phyloP scores from a whole-genome alignment of 2,113 vertebrate genomes.

The Lepidothrix coronata region DNA sequence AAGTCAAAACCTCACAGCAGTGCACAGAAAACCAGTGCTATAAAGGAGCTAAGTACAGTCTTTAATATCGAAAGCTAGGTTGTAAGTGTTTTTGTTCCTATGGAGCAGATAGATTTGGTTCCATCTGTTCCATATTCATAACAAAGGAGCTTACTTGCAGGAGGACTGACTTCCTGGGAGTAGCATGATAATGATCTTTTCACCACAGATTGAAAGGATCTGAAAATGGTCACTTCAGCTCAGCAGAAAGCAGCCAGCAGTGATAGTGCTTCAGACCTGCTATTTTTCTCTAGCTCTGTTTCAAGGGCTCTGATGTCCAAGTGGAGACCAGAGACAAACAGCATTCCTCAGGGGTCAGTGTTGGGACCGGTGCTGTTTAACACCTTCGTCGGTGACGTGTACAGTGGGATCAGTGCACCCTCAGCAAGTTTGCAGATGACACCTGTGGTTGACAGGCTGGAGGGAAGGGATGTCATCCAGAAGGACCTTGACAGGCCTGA shows the following conservation, averaged over 20 bases:
- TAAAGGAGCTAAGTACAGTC: slow-evolving; percentile 81
- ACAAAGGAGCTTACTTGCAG: slow-evolving; percentile 82
- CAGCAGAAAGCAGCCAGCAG: slow-evolving; percentile 47
- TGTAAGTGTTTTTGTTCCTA: slow-evolving; percentile 85
- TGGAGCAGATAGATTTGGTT: slow-evolving; percentile 83
- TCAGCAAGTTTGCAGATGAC: neutral
- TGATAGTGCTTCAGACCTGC: slow-evolving; percentile 33
- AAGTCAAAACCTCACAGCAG: slow-evolving; percentile 83
- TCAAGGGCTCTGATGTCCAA: neutral
- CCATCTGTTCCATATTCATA: slow-evolving; percentile 88
- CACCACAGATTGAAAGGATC: slow-evolving; percentile 73
- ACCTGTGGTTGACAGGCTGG: neutral
- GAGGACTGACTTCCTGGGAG: slow-evolving; percentile 74
- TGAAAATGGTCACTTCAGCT: slow-evolving; percentile 72
- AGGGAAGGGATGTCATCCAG: neutral
- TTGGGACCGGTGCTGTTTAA: neutral
- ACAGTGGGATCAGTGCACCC: neutral
- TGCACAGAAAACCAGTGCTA: slow-evolving; percentile 78
- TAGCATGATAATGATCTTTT: slow-evolving; percentile 80
- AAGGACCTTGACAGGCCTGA: neutral
- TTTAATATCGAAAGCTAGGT: slow-evolving; percentile 79
- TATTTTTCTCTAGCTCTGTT: slow-evolving; percentile 51
- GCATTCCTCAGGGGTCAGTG: neutral
- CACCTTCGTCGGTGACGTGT: neutral
- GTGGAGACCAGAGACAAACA: neutral